Conservation (phyloP, 2,113 vertebrate genomes). For the Amazona guildingii region DNA sequence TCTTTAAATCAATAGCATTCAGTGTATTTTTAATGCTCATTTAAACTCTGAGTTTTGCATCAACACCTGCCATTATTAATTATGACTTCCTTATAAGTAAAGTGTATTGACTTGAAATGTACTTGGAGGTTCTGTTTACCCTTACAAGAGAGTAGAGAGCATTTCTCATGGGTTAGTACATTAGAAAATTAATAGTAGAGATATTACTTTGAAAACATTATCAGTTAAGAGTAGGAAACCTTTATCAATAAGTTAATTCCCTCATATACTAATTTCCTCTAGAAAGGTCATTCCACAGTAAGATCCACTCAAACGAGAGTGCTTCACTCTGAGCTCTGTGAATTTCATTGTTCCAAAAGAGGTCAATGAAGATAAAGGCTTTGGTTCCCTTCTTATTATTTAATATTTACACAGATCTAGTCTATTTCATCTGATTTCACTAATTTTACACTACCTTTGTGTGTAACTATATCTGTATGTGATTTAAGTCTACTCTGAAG, state of each 20-base stretch:
- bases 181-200: not conserved
- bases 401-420: not conserved
- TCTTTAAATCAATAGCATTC: not conserved
- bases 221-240: not conserved
- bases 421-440: not conserved
- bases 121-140: not conserved
- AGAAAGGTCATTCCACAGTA: not conserved
- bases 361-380: not conserved
- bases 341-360: not conserved
- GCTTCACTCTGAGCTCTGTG: not conserved
- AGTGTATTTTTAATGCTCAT: not conserved
- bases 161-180: not conserved
- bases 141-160: not conserved
- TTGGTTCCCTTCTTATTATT: not conserved
- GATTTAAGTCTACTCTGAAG: not conserved
- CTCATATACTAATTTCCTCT: not conserved
- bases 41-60: not conserved
- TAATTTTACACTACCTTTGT: not conserved
- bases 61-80: not conserved
- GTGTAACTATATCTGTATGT: fast-evolving
- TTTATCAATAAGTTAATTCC: not conserved
- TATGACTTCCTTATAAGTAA: not conserved
- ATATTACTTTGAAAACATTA: not conserved
- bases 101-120: not conserved
- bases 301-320: not conserved